phyloP scores from a whole-genome alignment of 2,888 invertebrate species.

The Panzeria rudis region DNA sequence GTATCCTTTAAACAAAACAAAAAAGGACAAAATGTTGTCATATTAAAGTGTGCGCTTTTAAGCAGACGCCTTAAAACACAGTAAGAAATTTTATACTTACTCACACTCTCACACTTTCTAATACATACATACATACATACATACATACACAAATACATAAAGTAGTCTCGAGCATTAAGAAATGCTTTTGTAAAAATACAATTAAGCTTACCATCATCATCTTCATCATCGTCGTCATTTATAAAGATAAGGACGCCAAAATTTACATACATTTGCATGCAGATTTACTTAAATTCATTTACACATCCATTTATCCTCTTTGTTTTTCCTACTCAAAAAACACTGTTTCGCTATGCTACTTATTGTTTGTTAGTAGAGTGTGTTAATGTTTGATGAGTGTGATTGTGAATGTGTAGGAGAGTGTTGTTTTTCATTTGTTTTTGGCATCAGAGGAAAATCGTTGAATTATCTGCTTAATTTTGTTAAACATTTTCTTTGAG shows the following conservation, averaged over 20 bases:
- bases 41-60: constrained; percentile 10
- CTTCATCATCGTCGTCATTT: constrained; percentile 26
- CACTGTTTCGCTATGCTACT: not conserved
- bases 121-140: not conserved
- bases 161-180: not conserved
- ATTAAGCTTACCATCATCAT: constrained; percentile 36
- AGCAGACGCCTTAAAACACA: constrained; percentile 26
- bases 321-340: not conserved
- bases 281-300: constrained; percentile 11
- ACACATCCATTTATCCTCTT: constrained; percentile 2
- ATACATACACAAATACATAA: not conserved
- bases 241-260: constrained; percentile 29
- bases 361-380: not conserved
- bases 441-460: constrained; percentile 31
- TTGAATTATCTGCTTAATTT: constrained; percentile 67
- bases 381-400: constrained; percentile 4
- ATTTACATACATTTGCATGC: constrained; percentile 35
- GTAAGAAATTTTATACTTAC: not conserved
- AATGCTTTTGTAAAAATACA: constrained; percentile 5
- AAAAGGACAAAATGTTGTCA: constrained; percentile 12
- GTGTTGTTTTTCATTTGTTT: constrained; percentile 23
- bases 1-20: not conserved
- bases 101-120: not conserved
- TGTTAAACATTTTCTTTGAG: constrained; percentile 52
- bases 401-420: not conserved